These are phyloP conservation scores for Phyllotreta striolata DNA, from an alignment of 2,888 invertebrate genomes.

Conservation along the genomic window DNA sequence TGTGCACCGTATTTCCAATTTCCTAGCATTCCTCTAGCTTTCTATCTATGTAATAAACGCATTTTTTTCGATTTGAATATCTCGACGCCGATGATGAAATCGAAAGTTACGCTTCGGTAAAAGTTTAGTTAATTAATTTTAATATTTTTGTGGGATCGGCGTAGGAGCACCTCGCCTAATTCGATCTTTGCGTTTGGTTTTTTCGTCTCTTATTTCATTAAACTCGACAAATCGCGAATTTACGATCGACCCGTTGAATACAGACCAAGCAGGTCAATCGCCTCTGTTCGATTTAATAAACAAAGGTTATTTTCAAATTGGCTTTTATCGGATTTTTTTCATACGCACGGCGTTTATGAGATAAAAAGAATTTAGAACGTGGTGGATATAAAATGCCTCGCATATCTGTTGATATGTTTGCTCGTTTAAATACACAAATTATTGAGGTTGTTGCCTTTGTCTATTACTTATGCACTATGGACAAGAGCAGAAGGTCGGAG, in stretches of 20 bases:
- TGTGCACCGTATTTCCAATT: neutral
- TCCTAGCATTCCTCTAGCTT: slow-evolving; percentile 6
- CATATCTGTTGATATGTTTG: no score
- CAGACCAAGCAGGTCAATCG: neutral
- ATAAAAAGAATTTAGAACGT: no score
- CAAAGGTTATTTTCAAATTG: no score
- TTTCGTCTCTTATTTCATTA: neutral
- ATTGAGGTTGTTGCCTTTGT: no score
- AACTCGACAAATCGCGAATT: neutral
- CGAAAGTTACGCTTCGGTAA: slow-evolving; percentile 14
- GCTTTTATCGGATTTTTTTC: no score
- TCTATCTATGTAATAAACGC: slow-evolving; percentile 7
- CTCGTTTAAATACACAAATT: no score
- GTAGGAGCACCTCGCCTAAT: slow-evolving; percentile 1
- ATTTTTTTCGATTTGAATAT: slow-evolving; percentile 5
- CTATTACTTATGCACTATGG: no score
- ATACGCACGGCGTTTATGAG: no score
- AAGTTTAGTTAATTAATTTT: slow-evolving; percentile 18
- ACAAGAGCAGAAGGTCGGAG: no score
- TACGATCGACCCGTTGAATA: neutral
- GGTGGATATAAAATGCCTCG: no score
- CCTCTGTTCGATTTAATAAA: no score
- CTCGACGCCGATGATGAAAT: slow-evolving; percentile 1
- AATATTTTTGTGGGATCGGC: slow-evolving; percentile 15
- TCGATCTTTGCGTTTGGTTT: slow-evolving; percentile 5